Evolutionary conservation across 2,888 invertebrate species (phyloP).

Genomic region (Cataglyphis altisquamis): DNA sequence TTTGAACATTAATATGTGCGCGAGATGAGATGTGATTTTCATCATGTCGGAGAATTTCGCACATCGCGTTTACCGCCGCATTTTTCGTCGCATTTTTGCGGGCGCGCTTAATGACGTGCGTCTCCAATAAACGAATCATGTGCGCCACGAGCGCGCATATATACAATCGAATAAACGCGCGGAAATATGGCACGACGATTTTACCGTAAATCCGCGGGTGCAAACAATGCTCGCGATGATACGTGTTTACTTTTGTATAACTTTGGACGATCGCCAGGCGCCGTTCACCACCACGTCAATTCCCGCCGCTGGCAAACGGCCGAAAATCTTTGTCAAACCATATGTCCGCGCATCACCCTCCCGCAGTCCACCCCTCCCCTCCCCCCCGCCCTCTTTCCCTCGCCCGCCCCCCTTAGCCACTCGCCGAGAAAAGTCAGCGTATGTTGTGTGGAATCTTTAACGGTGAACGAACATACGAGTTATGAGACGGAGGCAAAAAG

Average conservation of each 20-base stretch:
- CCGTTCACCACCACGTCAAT: constrained; percentile 71
- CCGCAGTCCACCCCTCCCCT: constrained; percentile 54
- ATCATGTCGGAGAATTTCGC: background rate
- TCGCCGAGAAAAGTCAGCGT: constrained; percentile 57
- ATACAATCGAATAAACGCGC: constrained; percentile 1
- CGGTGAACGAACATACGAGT: background rate
- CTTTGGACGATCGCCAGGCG: constrained; percentile 70
- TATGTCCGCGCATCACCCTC: constrained; percentile 60
- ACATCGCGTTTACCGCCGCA: background rate
- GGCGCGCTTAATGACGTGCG: background rate
- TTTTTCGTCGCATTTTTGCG: background rate
- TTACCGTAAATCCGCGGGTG: constrained; percentile 52
- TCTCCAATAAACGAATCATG: constrained; percentile 24
- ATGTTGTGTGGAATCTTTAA: constrained; percentile 7
- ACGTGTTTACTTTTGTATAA: constrained; percentile 74
- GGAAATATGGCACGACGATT: constrained; percentile 23
- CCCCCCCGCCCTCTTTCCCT: too few relatives aligned
- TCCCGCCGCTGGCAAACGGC: constrained; percentile 72
- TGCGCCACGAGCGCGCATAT: background rate
- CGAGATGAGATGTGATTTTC: background rate
- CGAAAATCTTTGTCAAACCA: constrained; percentile 74
- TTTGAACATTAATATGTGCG: background rate
- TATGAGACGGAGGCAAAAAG: constrained; percentile 33
- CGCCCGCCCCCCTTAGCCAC: constrained; percentile 61
- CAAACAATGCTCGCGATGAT: constrained; percentile 69